Evolutionary conservation across 92 coral and sea anemone genomes (phyloP).

Genomic region (Scolanthus callimorphus): DNA sequence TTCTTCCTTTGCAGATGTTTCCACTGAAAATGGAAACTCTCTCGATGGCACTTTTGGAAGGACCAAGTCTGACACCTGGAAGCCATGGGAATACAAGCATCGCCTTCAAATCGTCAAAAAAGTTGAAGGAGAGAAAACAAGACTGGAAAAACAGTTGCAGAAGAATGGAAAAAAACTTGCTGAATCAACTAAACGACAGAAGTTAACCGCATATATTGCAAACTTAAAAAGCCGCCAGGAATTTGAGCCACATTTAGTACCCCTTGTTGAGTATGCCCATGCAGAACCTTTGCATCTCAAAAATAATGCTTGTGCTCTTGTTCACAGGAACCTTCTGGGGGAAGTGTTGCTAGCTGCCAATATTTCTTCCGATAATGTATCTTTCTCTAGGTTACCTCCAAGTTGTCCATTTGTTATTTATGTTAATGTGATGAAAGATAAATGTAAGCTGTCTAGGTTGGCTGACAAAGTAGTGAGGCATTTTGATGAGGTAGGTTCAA

Average conservation of each 20-base stretch:
- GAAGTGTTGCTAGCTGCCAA: constrained; percentile 3
- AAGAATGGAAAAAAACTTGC: not conserved
- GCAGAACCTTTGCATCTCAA: constrained; percentile 59
- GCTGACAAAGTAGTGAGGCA: constrained; percentile 10
- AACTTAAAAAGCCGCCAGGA: constrained; percentile 33
- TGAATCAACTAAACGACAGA: constrained; percentile 16
- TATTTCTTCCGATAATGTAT: not conserved
- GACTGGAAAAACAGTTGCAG: constrained; percentile 8
- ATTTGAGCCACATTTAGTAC: constrained; percentile 17
- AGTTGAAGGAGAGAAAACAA: constrained; percentile 31
- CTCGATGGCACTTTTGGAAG: constrained; percentile 40
- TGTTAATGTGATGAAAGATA: constrained; percentile 5
- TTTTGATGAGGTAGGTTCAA: constrained; percentile 1
- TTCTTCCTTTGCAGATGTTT: constrained; percentile 64
- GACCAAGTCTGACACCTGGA: constrained; percentile 10
- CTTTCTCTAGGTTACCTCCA: constrained; percentile 7
- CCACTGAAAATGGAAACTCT: constrained; percentile 10
- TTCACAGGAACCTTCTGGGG: constrained; percentile 10
- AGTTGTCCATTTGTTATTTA: constrained; percentile 14
- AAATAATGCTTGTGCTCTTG: no score
- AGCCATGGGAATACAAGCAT: constrained; percentile 53
- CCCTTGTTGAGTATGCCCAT: constrained; percentile 18
- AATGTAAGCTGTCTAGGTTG: constrained; percentile 4
- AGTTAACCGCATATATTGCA: constrained; percentile 30
- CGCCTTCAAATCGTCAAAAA: constrained; percentile 34